phyloP scores from a whole-genome alignment of 2,797 vertebrate species.

The Sphenodon punctatus region DNA sequence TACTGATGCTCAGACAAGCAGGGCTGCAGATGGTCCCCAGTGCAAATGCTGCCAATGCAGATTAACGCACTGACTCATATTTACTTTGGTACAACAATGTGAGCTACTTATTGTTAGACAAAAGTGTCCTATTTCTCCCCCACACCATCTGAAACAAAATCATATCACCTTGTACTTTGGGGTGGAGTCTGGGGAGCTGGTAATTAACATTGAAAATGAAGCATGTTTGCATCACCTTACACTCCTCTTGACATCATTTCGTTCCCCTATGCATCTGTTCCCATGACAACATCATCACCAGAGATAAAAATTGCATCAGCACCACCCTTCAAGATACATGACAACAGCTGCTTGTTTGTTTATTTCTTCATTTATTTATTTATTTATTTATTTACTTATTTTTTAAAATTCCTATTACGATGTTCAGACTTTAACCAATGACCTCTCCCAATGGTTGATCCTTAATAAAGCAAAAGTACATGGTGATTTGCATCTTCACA shows the following conservation, averaged over 20 bases:
- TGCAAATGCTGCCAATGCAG: constrained; percentile 68
- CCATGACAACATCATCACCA: constrained; percentile 65
- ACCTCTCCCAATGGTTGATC: constrained; percentile 37
- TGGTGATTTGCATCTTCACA: constrained; percentile 34
- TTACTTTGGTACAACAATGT: constrained; percentile 70
- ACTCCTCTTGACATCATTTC: constrained; percentile 68
- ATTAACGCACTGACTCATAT: constrained; percentile 71
- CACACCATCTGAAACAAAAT: constrained; percentile 56
- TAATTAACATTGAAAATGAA: constrained; percentile 67
- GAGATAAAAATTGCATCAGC: constrained; percentile 54
- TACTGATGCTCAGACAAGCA: constrained; percentile 77
- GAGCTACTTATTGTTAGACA: constrained; percentile 67
- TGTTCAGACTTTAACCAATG: constrained; percentile 56
- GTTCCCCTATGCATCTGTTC: constrained; percentile 59
- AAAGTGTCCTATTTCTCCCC: constrained; percentile 60
- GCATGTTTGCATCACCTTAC: constrained; percentile 66
- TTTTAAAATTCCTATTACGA: constrained; percentile 42
- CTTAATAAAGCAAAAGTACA: constrained; percentile 53
- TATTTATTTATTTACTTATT: neutral
- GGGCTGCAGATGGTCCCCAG: constrained; percentile 69
- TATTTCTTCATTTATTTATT: too few species aligned
- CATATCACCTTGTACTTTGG: constrained; percentile 42
- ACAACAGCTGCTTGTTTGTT: constrained; percentile 66
- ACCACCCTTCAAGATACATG: constrained; percentile 58
- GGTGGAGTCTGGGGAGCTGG: neutral